phyloP scores from a whole-genome alignment of 2,888 invertebrate species.

The Sicus ferrugineus region DNA sequence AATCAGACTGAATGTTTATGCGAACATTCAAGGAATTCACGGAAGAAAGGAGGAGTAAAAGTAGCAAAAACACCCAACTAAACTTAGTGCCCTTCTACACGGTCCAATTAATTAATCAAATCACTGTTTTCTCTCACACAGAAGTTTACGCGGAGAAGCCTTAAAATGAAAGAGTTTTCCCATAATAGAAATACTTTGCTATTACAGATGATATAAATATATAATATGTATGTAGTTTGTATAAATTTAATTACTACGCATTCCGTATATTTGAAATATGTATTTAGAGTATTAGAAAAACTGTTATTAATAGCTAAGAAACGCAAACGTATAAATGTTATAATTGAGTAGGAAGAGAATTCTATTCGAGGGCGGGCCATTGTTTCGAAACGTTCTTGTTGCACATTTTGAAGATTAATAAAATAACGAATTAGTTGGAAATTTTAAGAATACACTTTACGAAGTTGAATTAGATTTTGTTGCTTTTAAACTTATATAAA shows the following conservation, averaged over 20 bases:
- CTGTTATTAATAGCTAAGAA: background rate
- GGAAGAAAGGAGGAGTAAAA: background rate
- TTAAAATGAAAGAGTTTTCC: no score
- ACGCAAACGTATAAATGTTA: background rate
- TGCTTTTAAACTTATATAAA: no score
- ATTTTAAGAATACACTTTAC: no score
- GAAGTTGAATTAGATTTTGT: no score
- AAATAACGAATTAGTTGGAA: no score
- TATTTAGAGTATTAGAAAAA: constrained; percentile 45
- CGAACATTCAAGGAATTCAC: background rate
- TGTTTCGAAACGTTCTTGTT: no score
- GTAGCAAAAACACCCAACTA: background rate
- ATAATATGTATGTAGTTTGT: constrained; percentile 23
- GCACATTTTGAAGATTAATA: no score
- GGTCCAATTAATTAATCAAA: constrained; percentile 50
- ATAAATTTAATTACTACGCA: constrained; percentile 44
- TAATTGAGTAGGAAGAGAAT: background rate
- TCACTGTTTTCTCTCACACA: background rate
- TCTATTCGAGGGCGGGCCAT: no score
- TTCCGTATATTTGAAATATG: constrained; percentile 54
- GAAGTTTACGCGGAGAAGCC: constrained; percentile 43
- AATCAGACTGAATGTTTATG: background rate
- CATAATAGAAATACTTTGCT: constrained; percentile 37
- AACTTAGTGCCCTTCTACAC: constrained; percentile 28
- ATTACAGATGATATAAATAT: no score